Percentiles rank a stretch among this genome's conserved stretches.
Evolutionary conservation across 2,113 vertebrate species (phyloP).

Genomic region (Willisornis vidua): DNA sequence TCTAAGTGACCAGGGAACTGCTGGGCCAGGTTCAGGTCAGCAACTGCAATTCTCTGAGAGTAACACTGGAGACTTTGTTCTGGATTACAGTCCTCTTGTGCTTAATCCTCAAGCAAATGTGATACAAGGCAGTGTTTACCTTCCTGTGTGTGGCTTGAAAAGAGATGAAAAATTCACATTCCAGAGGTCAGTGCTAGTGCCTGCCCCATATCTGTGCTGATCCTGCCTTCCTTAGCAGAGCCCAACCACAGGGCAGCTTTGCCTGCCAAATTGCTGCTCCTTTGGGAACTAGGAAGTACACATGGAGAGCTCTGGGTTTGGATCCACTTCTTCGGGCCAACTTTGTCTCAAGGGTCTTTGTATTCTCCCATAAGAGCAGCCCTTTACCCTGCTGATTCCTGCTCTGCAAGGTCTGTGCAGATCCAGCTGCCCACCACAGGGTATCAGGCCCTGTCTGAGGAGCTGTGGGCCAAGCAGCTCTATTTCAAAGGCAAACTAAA

Average conservation of each 20-base stretch:
- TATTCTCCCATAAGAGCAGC: not conserved
- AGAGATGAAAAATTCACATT: not conserved
- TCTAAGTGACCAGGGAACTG: not conserved
- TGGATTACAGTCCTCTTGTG: accelerated
- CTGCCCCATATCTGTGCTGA: too few relatives aligned
- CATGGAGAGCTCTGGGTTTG: not conserved
- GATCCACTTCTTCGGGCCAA: not conserved
- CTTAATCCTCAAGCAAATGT: not conserved
- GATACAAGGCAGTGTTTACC: not conserved
- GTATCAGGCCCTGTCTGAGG: not conserved
- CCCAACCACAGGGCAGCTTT: too few relatives aligned
- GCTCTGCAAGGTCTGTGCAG: not conserved
- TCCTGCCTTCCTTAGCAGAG: not conserved
- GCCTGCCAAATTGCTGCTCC: not conserved
- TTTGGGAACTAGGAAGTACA: not conserved
- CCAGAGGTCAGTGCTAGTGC: not conserved
- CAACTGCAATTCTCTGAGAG: not conserved
- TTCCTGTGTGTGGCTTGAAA: not conserved
- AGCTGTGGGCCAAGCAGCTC: not conserved
- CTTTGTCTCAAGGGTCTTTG: not conserved
- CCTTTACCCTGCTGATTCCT: not conserved
- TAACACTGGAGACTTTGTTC: not conserved
- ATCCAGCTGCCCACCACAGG: not conserved
- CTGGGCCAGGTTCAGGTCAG: not conserved
- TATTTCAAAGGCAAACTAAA: not conserved